Percentiles rank a stretch among this genome's conserved stretches.
Conservation (phyloP, 2,888 invertebrate species). For the Brassicogethes aeneus region DNA sequence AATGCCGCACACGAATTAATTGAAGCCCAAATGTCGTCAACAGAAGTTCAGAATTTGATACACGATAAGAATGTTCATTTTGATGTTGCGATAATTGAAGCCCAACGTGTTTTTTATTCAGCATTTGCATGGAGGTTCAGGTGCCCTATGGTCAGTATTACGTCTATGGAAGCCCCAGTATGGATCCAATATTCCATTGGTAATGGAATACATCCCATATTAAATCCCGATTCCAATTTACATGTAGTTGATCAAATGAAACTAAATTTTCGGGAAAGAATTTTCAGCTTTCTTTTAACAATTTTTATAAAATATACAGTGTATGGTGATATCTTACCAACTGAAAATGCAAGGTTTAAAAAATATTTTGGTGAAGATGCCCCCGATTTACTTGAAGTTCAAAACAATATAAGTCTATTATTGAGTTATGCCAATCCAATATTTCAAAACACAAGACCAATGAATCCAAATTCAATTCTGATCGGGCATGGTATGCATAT, state of each 20-base stretch:
- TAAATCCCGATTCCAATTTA: slow-evolving; percentile 29
- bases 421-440: slow-evolving; percentile 32
- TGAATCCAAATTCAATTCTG: slow-evolving; percentile 30
- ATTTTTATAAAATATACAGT: slow-evolving; percentile 8
- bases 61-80: slow-evolving; percentile 27
- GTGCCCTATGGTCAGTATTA: slow-evolving; percentile 32
- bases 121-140: slow-evolving; percentile 30
- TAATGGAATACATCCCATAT: slow-evolving; percentile 31
- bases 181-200: slow-evolving; percentile 28
- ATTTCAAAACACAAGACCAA: slow-evolving; percentile 28
- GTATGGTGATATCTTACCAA: slow-evolving; percentile 8
- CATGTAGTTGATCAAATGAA: slow-evolving; percentile 17
- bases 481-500: slow-evolving; percentile 30
- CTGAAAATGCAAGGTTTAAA: slow-evolving; percentile 14
- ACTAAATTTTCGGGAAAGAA: slow-evolving; percentile 26
- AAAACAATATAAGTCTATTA: slow-evolving; percentile 28
- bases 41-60: slow-evolving; percentile 27
- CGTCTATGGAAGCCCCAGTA: slow-evolving; percentile 27
- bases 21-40: slow-evolving; percentile 16
- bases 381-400: slow-evolving; percentile 22
- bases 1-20: slow-evolving; percentile 14
- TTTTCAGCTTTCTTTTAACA: slow-evolving; percentile 19
- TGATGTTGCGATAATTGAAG: slow-evolving; percentile 33
- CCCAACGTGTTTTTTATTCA: slow-evolving; percentile 22
- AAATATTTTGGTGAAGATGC: slow-evolving; percentile 29